Evolutionary conservation across 2,113 vertebrate species (phyloP), one percentile per base, ranked within the genome.

Genomic region (Ellobius talpinus): DNA sequence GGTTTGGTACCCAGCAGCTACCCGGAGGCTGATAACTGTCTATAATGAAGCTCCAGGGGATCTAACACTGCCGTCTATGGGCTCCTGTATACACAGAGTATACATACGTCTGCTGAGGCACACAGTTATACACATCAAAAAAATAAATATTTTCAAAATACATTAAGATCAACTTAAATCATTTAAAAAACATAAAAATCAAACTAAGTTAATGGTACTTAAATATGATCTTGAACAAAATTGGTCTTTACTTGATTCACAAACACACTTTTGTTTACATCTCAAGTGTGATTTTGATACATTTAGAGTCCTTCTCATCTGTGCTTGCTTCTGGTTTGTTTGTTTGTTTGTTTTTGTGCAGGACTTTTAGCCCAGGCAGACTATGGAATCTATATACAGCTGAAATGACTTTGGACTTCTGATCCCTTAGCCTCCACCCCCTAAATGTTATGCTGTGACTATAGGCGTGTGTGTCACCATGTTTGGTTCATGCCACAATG

Each of bases 101-200:
- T 7, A 61, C 24, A 84, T 63, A 29, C 7, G 2, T 17, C 3
- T 7, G 16, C 12, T 84, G n/a, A 17, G 81, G 81, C 11, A 39
- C 3, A 2, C 10, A 61, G 2, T 82, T 61, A 82, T 26, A 82
- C 12, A 82, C 79, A 55, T 79, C 55, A 82, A 61, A 73, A 72
- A 82, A 82, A n/a, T 84, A 84, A 84, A 42, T 42, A 8, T 63
- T 61, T 42, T 26, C 13, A 93, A 85, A 52, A 31, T 31, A 42
- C 65, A 47, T 39, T 50, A 77, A 72, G 61, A 45, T 91, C 47
- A 81, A 72, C 36, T 78, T 89, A 50, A 52, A 84, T 29, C 36
- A 77, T 58, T 79, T 94, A 78, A 78, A 97, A 90, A 74, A 95
- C 52, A 63, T 11, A 85, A 45, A 91, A 84, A 81, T 63, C 13